Conservation (phyloP, 2,113 vertebrate species). For the Struthidea cinerea region DNA sequence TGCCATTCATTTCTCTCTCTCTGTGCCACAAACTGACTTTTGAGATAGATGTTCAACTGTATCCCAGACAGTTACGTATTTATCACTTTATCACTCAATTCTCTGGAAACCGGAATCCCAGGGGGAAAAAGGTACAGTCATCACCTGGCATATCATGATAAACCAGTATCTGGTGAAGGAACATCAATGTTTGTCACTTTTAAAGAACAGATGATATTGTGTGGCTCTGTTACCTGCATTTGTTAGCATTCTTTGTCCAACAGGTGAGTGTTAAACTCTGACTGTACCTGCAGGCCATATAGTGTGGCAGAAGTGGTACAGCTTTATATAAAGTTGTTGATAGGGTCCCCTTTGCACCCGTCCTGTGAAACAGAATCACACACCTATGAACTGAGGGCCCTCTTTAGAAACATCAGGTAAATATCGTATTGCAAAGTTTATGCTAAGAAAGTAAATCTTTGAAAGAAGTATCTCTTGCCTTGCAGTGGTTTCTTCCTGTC, state of each 20-base stretch:
- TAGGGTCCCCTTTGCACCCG: not conserved
- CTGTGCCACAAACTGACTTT: not conserved
- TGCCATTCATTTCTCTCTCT: not conserved
- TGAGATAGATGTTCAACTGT: not conserved
- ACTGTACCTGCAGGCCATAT: not conserved
- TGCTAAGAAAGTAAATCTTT: not conserved
- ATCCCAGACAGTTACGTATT: not conserved
- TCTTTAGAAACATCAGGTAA: not conserved
- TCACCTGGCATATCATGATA: not conserved
- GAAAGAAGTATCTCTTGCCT: not conserved
- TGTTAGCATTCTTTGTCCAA: not conserved
- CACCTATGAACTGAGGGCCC: not conserved
- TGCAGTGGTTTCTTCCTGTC: not conserved
- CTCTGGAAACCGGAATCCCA: not conserved
- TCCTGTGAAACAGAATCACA: not conserved
- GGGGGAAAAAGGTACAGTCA: not conserved
- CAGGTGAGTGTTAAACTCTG: not conserved
- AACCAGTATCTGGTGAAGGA: not conserved
- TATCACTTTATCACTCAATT: not conserved
- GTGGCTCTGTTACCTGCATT: not conserved
- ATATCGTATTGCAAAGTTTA: not conserved
- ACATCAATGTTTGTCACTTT: not conserved
- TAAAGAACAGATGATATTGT: not conserved
- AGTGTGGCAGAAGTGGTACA: not conserved
- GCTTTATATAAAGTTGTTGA: not conserved